A percentile compares a stretch with the other conserved stretches of the same genome.
phyloP scores from a whole-genome alignment of 2,888 invertebrate genomes.

The Sinelater perroti region DNA sequence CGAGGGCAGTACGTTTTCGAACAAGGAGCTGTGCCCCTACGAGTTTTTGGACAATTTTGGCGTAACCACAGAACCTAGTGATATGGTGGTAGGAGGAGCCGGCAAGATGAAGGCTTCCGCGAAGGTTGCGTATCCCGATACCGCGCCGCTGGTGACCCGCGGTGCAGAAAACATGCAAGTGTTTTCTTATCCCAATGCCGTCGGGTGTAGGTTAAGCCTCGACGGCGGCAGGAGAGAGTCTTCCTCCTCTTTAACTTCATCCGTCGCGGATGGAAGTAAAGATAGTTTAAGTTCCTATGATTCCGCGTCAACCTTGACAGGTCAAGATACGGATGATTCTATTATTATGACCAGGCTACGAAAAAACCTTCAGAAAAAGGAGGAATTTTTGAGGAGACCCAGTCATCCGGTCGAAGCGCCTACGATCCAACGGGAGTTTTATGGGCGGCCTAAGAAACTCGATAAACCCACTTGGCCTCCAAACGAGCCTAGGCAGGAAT shows the following conservation, averaged over 20 bases:
- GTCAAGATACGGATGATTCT: conserved; percentile 75
- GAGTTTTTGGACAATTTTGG: conserved; percentile 35
- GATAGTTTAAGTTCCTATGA: conserved; percentile 75
- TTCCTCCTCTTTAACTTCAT: conserved; percentile 69
- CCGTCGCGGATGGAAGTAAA: conserved; percentile 70
- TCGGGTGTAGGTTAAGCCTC: conserved; percentile 61
- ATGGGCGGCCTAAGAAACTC: conserved; percentile 80
- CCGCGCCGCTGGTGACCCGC: conserved; percentile 21
- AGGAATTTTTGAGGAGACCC: conserved; percentile 84
- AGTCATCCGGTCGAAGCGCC: conserved; percentile 65
- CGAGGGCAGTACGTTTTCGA: conserved; percentile 61
- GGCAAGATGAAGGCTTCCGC: conserved; percentile 34
- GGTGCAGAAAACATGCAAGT: conserved; percentile 42
- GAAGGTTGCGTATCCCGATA: conserved; percentile 29
- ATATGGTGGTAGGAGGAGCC: conserved; percentile 47
- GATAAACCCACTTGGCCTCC: conserved; percentile 64
- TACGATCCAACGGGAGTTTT: conserved; percentile 73
- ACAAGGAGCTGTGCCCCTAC: conserved; percentile 44
- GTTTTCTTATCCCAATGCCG: conserved; percentile 49
- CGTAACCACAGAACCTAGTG: conserved; percentile 43
- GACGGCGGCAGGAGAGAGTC: conserved; percentile 67
- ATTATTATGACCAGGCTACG: conserved; percentile 76
- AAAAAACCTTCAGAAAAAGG: conserved; percentile 88
- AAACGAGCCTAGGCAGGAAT: conserved; percentile 56
- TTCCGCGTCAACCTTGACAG: conserved; percentile 73